Evolutionary conservation across 1,140 invertebrate species (phyloP).

Genomic region (Trachelipus rathkii): DNA sequence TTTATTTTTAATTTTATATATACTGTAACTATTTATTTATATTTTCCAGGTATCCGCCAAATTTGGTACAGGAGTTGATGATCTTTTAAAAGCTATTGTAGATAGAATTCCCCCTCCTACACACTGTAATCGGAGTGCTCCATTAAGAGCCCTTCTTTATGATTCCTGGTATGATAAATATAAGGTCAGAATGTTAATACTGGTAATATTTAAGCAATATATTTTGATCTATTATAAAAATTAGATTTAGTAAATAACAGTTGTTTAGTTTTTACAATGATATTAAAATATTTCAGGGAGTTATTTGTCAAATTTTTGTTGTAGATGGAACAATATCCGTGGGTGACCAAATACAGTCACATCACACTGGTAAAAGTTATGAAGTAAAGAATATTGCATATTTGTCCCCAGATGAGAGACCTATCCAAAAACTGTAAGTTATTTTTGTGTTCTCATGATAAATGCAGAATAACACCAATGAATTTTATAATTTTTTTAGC

Average conservation of each 20-base stretch:
- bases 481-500: no score
- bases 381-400: constrained; percentile 75
- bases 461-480: no score
- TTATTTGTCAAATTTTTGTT: constrained; percentile 74
- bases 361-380: constrained; percentile 63
- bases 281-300: constrained; percentile 63
- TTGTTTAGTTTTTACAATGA: neutral
- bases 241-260: neutral
- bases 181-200: neutral
- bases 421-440: constrained; percentile 65
- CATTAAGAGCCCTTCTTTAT: constrained; percentile 78
- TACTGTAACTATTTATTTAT: no score
- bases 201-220: neutral
- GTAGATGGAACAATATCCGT: constrained; percentile 66
- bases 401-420: constrained; percentile 70
- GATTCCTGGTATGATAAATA: constrained; percentile 77
- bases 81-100: constrained; percentile 71
- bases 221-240: neutral
- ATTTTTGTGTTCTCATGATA: neutral
- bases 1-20: no score
- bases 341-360: constrained; percentile 64
- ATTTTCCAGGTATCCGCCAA: constrained; percentile 68
- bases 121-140: constrained; percentile 52
- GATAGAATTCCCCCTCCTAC: constrained; percentile 71
- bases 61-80: constrained; percentile 69